These are phyloP conservation scores for Pipra filicauda DNA, from an alignment of 2,113 vertebrate genomes.

Conservation along the genomic window DNA sequence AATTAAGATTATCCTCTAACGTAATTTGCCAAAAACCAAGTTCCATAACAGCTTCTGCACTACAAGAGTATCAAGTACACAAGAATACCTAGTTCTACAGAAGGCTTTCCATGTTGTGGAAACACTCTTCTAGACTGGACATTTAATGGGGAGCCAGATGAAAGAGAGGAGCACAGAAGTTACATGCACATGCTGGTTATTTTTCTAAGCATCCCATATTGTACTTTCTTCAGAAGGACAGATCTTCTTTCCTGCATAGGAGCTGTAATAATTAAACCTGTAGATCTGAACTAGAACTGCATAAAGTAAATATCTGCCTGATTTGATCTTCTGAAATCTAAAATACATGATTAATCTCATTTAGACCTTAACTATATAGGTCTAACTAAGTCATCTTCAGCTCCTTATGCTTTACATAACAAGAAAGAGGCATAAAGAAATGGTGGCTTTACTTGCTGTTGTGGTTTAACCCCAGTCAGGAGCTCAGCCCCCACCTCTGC, in stretches of 20 bases:
- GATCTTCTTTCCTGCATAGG: neutral
- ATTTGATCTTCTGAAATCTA: neutral
- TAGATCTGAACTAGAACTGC: neutral
- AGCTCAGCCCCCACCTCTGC: neutral
- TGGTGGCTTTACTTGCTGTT: neutral
- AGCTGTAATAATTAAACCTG: neutral
- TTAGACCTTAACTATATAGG: neutral
- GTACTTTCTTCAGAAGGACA: neutral
- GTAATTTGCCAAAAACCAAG: neutral
- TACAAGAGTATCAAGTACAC: neutral
- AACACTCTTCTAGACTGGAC: neutral
- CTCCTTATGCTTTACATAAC: neutral
- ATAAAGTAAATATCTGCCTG: neutral
- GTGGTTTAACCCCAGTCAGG: neutral
- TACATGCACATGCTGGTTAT: neutral
- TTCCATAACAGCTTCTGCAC: neutral
- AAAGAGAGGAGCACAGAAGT: neutral
- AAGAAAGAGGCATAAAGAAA: neutral
- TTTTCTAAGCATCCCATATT: neutral
- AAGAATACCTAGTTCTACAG: neutral
- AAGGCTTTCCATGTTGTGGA: neutral
- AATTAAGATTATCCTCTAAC: conserved; percentile 2
- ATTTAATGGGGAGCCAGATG: neutral
- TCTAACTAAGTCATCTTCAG: neutral
- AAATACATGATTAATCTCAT: neutral